phyloP scores from a whole-genome alignment of 2,113 vertebrate genomes.

The Crotalus tigris region DNA sequence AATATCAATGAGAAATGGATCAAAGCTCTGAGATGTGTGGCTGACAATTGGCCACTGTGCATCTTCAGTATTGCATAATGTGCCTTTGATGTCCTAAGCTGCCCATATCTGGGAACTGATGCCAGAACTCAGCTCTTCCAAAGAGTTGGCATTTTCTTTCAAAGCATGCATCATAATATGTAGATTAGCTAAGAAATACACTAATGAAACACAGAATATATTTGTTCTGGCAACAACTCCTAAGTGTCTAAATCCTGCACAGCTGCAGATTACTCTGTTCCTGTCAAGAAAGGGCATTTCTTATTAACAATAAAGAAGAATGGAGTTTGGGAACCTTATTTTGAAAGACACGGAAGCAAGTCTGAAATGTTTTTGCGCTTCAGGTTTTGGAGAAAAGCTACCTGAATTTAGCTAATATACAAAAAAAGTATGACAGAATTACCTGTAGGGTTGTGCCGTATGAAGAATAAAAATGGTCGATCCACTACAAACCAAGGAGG shows the following conservation, averaged over 20 bases:
- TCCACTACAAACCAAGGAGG: slow-evolving; percentile 90
- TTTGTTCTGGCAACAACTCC: slow-evolving; percentile 4
- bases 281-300: not conserved
- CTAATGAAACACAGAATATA: slow-evolving; percentile 2
- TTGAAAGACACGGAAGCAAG: not conserved
- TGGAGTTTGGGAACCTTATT: not conserved
- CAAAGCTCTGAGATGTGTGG: not conserved
- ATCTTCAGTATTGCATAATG: slow-evolving; percentile 35
- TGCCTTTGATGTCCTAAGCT: slow-evolving; percentile 34
- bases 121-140: slow-evolving; percentile 33
- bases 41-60: slow-evolving; percentile 24
- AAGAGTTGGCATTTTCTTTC: slow-evolving; percentile 7
- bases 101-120: not conserved
- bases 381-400: not conserved
- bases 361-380: not conserved
- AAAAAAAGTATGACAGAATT: slow-evolving; percentile 1
- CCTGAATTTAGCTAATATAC: not conserved
- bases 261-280: not conserved
- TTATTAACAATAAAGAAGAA: not conserved
- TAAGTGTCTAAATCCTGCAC: not conserved
- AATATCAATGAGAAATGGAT: slow-evolving; percentile 17
- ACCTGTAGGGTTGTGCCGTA: slow-evolving; percentile 93
- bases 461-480: slow-evolving; percentile 89
- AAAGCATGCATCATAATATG: not conserved
- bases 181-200: slow-evolving; percentile 6